A percentile compares a stretch with the other conserved stretches of the same genome.
Evolutionary conservation across 2,113 vertebrate species (phyloP).

Genomic region (Tragelaphus scriptus): DNA sequence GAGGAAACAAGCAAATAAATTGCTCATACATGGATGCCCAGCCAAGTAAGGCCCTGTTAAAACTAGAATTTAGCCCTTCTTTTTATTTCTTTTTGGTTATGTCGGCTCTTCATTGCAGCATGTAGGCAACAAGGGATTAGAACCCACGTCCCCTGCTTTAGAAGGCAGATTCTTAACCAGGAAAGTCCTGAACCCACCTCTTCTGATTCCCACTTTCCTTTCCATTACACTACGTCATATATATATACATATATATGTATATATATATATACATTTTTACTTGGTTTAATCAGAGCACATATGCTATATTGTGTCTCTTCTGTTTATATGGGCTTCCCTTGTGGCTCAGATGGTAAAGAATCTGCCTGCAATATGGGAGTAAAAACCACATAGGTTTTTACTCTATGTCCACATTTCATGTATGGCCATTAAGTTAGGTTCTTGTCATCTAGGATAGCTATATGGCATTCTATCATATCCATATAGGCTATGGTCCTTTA

Average conservation of each 20-base stretch:
- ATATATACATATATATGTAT: too few relatives aligned
- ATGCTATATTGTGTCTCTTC: neutral
- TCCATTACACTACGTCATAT: neutral
- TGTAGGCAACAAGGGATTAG: neutral
- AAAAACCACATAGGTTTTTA: neutral
- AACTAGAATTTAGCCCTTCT: neutral
- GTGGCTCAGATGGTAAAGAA: neutral
- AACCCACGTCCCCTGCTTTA: neutral
- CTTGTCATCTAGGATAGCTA: neutral
- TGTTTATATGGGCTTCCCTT: neutral
- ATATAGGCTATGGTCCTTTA: conserved; percentile 54
- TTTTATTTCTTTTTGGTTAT: neutral
- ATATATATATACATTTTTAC: neutral
- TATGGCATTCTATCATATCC: neutral
- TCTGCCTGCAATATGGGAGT: neutral
- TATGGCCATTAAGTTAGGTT: neutral
- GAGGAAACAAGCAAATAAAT: conserved; percentile 42
- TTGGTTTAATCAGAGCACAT: neutral
- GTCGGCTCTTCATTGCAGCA: neutral
- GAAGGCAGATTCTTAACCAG: neutral
- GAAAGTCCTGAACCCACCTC: neutral
- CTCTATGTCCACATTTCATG: neutral
- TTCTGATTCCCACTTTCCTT: neutral
- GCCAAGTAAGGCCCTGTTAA: neutral
- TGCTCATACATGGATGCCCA: neutral